Conservation (phyloP, 2,797 vertebrate genomes). For the Lagodon rhomboides region DNA sequence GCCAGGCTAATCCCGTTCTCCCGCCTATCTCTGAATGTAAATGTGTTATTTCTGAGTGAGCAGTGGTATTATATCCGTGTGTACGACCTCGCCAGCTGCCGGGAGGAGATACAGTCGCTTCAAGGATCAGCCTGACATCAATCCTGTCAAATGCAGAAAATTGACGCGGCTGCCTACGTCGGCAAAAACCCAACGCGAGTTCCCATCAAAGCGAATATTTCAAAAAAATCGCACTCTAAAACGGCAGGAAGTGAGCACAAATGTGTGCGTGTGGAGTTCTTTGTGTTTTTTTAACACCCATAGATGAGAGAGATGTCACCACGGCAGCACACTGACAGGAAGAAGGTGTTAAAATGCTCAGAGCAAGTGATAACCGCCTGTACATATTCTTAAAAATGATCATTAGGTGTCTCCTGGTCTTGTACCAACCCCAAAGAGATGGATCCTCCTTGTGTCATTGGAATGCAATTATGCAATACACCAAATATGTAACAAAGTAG, state of each 20-base stretch:
- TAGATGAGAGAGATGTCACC: neutral
- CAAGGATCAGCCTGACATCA: conserved; percentile 27
- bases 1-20: conserved; percentile 16
- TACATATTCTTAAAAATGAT: neutral
- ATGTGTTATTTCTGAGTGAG: conserved; percentile 29
- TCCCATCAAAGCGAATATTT: conserved; percentile 4
- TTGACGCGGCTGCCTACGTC: conserved; percentile 13
- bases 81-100: conserved; percentile 30
- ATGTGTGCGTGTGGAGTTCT: neutral
- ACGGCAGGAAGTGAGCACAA: conserved; percentile 16
- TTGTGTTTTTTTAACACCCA: neutral
- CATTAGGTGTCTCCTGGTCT: conserved; percentile 5
- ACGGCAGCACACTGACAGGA: neutral
- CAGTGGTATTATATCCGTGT: conserved; percentile 5
- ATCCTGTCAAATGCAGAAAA: conserved; percentile 8
- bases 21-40: conserved; percentile 39
- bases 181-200: neutral
- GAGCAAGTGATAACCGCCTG: neutral
- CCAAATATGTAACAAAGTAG: neutral
- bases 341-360: neutral
- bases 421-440: neutral
- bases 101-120: conserved; percentile 25
- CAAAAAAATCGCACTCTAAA: neutral
- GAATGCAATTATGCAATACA: neutral
- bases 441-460: conserved; percentile 10